Percentiles rank a stretch among this genome's conserved stretches.
Evolutionary conservation across 2,113 vertebrate species (phyloP).

Genomic region (Lampris incognitus): DNA sequence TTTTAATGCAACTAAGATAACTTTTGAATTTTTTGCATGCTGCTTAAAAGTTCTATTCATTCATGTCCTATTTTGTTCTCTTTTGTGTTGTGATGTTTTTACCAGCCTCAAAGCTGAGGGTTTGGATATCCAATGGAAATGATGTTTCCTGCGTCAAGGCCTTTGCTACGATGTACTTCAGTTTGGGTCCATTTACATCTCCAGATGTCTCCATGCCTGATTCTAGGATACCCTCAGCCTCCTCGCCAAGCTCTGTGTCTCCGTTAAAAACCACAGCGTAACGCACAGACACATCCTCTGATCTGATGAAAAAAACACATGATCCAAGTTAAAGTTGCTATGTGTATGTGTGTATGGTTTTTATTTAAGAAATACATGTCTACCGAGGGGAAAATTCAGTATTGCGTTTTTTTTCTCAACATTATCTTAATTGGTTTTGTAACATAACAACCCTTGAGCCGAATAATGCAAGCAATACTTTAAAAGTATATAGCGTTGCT

Average conservation of each 20-base stretch:
- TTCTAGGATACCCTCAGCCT: conserved; percentile 79
- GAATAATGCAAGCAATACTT: too few relatives aligned
- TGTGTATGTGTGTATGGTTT: background rate
- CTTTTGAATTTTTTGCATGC: too few relatives aligned
- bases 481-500: too few relatives aligned
- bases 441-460: too few relatives aligned
- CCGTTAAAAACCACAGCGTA: conserved; percentile 88
- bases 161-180: conserved; percentile 86
- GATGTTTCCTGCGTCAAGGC: conserved; percentile 86
- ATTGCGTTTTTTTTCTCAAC: too few relatives aligned
- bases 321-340: conserved; percentile 14
- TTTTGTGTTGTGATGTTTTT: conserved; percentile 27
- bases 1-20: too few relatives aligned
- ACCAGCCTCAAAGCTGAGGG: conserved; percentile 84
- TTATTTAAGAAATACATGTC: conserved; percentile 10
- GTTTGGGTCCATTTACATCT: conserved; percentile 75
- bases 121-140: conserved; percentile 84
- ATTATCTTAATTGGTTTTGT: too few relatives aligned
- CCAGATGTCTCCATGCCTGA: conserved; percentile 47
- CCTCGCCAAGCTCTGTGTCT: conserved; percentile 57
- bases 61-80: background rate
- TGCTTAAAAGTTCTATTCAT: background rate
- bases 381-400: background rate
- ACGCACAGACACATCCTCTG: conserved; percentile 82
- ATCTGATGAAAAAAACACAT: conserved; percentile 74